Conservation (phyloP, 2,888 invertebrate species). For the Pecten maximus region DNA sequence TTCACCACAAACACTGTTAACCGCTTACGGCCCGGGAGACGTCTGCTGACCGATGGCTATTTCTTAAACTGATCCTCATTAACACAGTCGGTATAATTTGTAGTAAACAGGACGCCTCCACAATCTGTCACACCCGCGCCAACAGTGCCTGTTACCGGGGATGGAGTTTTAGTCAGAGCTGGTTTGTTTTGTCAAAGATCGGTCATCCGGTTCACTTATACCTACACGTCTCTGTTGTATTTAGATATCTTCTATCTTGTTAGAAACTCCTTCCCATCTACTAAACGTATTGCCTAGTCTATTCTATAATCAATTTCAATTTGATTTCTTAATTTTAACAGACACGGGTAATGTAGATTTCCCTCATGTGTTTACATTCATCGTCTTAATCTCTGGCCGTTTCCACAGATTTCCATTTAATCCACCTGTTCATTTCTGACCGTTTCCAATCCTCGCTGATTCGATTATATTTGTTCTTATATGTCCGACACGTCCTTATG, state of each 20-base stretch:
- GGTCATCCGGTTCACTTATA: not conserved
- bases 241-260: not conserved
- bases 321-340: not conserved
- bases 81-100: not conserved
- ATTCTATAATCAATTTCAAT: not conserved
- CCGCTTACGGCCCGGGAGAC: not conserved
- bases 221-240: not conserved
- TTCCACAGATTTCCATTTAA: too few species aligned
- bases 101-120: not conserved
- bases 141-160: not conserved
- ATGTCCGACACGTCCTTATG: not conserved
- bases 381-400: too few species aligned
- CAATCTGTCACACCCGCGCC: not conserved
- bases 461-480: not conserved
- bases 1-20: conserved; percentile 35
- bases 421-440: not conserved
- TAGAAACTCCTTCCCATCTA: not conserved
- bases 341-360: not conserved
- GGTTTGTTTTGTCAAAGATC: conserved; percentile 8
- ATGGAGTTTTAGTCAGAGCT: conserved; percentile 7
- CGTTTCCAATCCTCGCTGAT: not conserved
- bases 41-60: not conserved
- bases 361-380: not conserved
- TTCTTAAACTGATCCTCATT: not conserved
- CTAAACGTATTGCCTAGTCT: not conserved